phyloP scores from a whole-genome alignment of 1,140 invertebrate genomes.

The Bombus ignitus region DNA sequence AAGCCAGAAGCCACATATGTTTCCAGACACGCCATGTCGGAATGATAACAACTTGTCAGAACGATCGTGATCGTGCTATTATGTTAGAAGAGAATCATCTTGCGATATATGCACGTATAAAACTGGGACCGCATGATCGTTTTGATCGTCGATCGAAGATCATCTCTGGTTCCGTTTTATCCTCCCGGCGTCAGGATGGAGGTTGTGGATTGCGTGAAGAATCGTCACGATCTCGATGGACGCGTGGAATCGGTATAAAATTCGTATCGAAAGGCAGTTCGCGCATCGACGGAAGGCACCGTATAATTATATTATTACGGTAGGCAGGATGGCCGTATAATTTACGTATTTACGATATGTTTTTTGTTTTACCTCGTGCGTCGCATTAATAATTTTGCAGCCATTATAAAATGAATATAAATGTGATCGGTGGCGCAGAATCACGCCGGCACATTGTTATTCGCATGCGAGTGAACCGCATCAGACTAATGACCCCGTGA shows the following conservation, averaged over 20 bases:
- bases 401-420: constrained; percentile 55
- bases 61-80: constrained; percentile 19
- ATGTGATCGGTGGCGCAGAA: constrained; percentile 17
- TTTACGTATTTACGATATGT: constrained; percentile 32
- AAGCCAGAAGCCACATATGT: background rate
- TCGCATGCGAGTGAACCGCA: constrained; percentile 23
- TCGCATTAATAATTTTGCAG: constrained; percentile 46
- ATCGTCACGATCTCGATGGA: constrained; percentile 19
- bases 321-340: constrained; percentile 22
- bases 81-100: background rate
- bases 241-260: constrained; percentile 33
- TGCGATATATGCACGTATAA: background rate
- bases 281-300: constrained; percentile 9
- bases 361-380: background rate
- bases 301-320: constrained; percentile 49
- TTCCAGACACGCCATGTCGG: constrained; percentile 16
- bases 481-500: constrained; percentile 38
- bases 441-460: constrained; percentile 26
- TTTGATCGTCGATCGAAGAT: too few relatives aligned
- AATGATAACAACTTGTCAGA: constrained; percentile 20
- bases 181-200: background rate
- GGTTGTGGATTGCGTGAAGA: constrained; percentile 21
- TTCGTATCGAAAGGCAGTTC: background rate
- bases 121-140: background rate
- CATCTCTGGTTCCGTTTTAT: too few relatives aligned